Evolutionary conservation across 2,888 invertebrate species (phyloP).

Genomic region (Zeuzera pyrina): DNA sequence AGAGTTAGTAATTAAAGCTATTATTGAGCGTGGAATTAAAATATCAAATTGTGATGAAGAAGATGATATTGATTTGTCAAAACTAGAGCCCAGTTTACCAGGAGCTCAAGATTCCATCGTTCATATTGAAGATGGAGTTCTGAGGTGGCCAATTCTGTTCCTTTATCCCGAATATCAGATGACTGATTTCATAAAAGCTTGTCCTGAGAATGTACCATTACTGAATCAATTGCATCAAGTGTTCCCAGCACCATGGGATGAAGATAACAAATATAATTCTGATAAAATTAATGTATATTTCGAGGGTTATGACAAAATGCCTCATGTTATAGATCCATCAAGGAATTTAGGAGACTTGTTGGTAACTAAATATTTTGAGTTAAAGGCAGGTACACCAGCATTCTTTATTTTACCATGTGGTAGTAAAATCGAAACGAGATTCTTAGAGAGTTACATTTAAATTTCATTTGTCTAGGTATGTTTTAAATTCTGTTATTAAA

Average conservation of each 20-base stretch:
- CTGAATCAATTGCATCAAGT: conserved; percentile 63
- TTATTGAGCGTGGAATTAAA: conserved; percentile 60
- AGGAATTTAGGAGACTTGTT: conserved; percentile 75
- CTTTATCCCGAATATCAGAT: conserved; percentile 91
- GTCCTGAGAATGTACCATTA: conserved; percentile 81
- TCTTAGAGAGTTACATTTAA: conserved; percentile 66
- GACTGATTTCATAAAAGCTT: conserved; percentile 89
- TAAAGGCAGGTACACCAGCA: conserved; percentile 77
- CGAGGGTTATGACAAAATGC: conserved; percentile 76
- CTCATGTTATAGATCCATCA: conserved; percentile 64
- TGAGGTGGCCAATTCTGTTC: conserved; percentile 92
- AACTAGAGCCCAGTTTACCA: conserved; percentile 63
- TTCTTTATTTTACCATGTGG: conserved; percentile 75
- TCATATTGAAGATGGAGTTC: conserved; percentile 69
- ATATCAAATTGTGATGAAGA: conserved; percentile 66
- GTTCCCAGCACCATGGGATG: conserved; percentile 81
- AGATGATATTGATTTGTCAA: conserved; percentile 68
- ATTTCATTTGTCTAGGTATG: too few relatives aligned
- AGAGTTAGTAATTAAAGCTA: conserved; percentile 47
- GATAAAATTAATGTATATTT: conserved; percentile 80
- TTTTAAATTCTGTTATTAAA: too few relatives aligned
- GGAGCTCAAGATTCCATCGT: conserved; percentile 78
- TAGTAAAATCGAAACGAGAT: conserved; percentile 70
- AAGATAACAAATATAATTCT: conserved; percentile 73
- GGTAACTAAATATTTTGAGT: conserved; percentile 70